Base-by-base conservation (phyloP, 2,797 vertebrate species). In the Pseudomugil gertrudae region DNA sequence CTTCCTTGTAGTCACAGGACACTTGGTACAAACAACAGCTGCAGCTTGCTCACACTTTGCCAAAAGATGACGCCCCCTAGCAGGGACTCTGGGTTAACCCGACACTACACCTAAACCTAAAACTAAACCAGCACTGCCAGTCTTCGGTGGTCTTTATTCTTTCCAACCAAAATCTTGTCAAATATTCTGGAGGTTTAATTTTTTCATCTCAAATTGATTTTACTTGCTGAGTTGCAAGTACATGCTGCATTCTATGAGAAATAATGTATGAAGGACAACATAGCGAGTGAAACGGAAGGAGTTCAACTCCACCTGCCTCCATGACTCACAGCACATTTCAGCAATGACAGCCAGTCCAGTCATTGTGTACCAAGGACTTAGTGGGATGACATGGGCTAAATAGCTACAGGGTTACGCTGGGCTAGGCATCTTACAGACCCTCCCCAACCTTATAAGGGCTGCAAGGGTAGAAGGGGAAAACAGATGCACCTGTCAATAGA, bases 401-500 rank as follows among this genome's bases (percentile, higher is more conserved):
- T 91, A 89, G 84, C 87, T 87, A 74, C 85, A 83, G 84, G 87
- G 82, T 90, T 90, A 89, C 87, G 71, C 85, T 89, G 89, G 83
- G 87, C 87, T 80, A 83, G 91, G 85, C 83, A 91, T 87, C 87
- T 92, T 88, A 71, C 68, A 90, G 76, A 87, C 81, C 84, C 78
- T 86, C 82, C 73, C 58, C 60, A 64, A 82, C 91, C 92, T 84
- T 94, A 93, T 88, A 94, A 89, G 83, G 93, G 76, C 89, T 79
- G 77, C 26, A 8, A 55, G 17, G 67, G 84, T 72, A 76, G 82
- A 19, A 47, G 83, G 74, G 74, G 48, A n/a, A 83, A 26, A 90
- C 91, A 95, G 89, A 91, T 93, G 94, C 93, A 95, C 92, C 90
- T 94, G 93, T 92, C 92, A 93, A 87, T 90, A 87, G 81, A 72